A percentile compares a stretch with the other conserved stretches of the same genome.
phyloP scores from a whole-genome alignment of 2,888 invertebrate genomes.

The Diogma glabrata region DNA sequence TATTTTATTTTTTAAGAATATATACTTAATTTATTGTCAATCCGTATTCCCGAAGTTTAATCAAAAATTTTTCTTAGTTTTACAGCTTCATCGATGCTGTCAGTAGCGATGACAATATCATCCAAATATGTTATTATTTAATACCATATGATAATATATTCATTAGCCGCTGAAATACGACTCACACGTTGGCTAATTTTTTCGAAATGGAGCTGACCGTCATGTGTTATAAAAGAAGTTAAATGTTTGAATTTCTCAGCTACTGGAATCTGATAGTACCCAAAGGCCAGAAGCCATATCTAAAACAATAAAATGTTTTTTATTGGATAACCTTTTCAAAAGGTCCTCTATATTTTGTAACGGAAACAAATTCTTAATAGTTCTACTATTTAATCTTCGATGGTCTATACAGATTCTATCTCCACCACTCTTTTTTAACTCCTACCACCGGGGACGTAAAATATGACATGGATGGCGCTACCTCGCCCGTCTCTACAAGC shows the following conservation, averaged over 20 bases:
- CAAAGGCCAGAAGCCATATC: no score
- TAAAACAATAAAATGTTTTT: no score
- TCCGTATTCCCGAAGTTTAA: neutral
- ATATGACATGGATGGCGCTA: no score
- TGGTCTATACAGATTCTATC: constrained; percentile 23
- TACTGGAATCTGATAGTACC: no score
- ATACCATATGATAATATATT: neutral
- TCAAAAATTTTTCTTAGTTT: neutral
- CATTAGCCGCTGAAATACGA: neutral
- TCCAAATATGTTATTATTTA: neutral
- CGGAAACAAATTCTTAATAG: no score
- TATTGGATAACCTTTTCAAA: no score
- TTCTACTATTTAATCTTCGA: constrained; percentile 24
- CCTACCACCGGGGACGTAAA: constrained; percentile 21
- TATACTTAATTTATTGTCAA: neutral
- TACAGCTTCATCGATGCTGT: neutral
- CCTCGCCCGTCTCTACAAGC: no score
- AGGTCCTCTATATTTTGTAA: no score
- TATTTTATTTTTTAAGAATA: neutral
- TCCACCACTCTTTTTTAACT: constrained; percentile 22
- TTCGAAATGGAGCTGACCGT: neutral
- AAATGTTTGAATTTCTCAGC: neutral
- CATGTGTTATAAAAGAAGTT: neutral
- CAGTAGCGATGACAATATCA: no score
- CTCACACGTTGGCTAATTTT: neutral